Base-by-base conservation (phyloP, 2,888 invertebrate genomes). In the Hylaea fasciaria region DNA sequence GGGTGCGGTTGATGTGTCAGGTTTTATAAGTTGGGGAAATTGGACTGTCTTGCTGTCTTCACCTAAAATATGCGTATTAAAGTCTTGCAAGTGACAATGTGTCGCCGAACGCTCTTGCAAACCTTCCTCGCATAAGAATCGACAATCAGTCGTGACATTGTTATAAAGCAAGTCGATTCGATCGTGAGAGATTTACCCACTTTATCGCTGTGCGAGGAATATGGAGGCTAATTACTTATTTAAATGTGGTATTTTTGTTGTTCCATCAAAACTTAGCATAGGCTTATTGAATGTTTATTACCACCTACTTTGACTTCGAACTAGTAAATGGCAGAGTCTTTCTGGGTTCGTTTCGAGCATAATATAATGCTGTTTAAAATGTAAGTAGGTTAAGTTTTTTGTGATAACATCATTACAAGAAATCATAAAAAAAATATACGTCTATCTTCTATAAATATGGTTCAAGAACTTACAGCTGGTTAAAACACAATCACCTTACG, bases 111-210 rank as follows among this genome's bases (percentile, higher is more conserved):
- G 40, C 32, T 4, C 48, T 14, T 7, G 45, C 12, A 17, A 45
- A 49, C 62, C 40, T 13, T 28, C 32, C 52, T 46, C 46, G 56
- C 61, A 62, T 62, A 52, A 48, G 56, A 56, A 62, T 53, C 47
- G 56, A 14, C 56, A 47, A 39, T 57, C 63, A 63, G 64, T 73
- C 73, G 72, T 78, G 72, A 75, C 68, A 67, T 55, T 78, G 72
- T 77, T 77, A 71, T 72, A 76, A 75, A 74, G 74, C 69, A 78
- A 66, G 57, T 62, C 63, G 66, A 66, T 66, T 64, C 59, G 57
- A 68, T 76, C 77, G 77, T 77, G 71, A 68, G 73, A 70, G 53
- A 67, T 72, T 67, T 64, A 62, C 59, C 48, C 52, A 59, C 64
- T 64, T 64, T 62, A 68, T 65, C 58, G 22, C 13, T 37, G 49